Percentiles rank a stretch among this genome's conserved stretches.
Conservation (phyloP, 2,797 vertebrate genomes). For the Ptychadena robeensis region DNA sequence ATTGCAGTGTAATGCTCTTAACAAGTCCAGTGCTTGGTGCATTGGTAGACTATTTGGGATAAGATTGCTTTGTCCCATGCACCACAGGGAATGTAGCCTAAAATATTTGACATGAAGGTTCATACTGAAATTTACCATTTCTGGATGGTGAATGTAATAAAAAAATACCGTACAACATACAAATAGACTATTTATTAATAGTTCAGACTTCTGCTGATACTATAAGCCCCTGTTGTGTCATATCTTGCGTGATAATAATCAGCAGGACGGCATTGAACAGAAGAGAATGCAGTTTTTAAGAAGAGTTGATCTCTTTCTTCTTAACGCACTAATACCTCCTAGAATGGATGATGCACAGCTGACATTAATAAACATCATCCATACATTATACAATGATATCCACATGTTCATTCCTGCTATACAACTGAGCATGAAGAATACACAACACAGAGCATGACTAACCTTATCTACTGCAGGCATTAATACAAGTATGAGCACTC, state of each 20-base stretch:
- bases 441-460: constrained; percentile 4
- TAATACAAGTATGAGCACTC: neutral
- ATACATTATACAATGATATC: constrained; percentile 1
- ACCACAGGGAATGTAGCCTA: too few relatives aligned
- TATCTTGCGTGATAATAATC: neutral
- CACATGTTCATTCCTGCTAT: constrained; percentile 11
- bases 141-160: too few relatives aligned
- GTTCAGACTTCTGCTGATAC: too few relatives aligned
- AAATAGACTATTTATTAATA: too few relatives aligned
- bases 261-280: neutral
- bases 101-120: too few relatives aligned
- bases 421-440: constrained; percentile 9
- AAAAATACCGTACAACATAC: too few relatives aligned
- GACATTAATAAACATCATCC: constrained; percentile 10
- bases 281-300: neutral
- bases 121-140: too few relatives aligned
- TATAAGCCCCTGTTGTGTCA: neutral
- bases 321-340: neutral
- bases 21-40: too few relatives aligned
- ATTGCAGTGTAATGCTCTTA: neutral
- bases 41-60: too few relatives aligned
- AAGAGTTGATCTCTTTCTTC: neutral
- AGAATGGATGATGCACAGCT: constrained; percentile 1
- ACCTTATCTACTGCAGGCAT: constrained; percentile 4
- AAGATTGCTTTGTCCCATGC: too few relatives aligned